Evolutionary conservation across 2,888 invertebrate species (phyloP), one percentile per base, ranked within the genome.

Genomic region (Harpalus rubripes): DNA sequence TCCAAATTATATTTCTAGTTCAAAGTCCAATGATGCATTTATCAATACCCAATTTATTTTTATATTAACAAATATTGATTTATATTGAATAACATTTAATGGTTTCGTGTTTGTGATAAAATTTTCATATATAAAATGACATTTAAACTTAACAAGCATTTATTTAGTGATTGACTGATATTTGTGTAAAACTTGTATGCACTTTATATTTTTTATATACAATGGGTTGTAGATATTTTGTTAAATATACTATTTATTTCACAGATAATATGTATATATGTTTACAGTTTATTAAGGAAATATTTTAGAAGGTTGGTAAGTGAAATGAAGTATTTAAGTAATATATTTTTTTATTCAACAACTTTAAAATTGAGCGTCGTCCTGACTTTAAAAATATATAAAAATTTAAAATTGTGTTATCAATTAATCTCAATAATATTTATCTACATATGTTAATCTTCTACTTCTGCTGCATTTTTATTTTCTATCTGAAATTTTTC

Each of bases 181-280:
- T 84, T 78, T 84, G 18, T 84, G 78, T 78, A 61, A 84, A 63
- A 63, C 52, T 81, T 81, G 52, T 78, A 63, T 65, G 65, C 78
- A 78, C 84, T 63, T 63, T 74, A 61, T 72, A 82, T 82, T 61
- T 63, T 83, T 84, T 84, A 78, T 84, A 78, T 84, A 84, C 78
- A 32, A 56, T 78, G 84, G 84, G 84, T 84, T 84, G 84, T 84
- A 84, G 84, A 84, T 84, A 84, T 78, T 84, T 74, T 84, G 59
- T 61, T 84, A 63, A 83, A 84, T 76, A 84, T 56, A 84, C 52
- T 84, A 84, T 84, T 84, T 84, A 84, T 84, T 84, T 78, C 58
- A 74, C 18, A 74, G 8, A 41, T 81, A 68, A 39, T 26, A 56
- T 56, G 16, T 18, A 8, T 32, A 72, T 68, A 26, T 81, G 7